Conservation (phyloP, 2,797 vertebrate genomes). For the Dryobates pubescens region DNA sequence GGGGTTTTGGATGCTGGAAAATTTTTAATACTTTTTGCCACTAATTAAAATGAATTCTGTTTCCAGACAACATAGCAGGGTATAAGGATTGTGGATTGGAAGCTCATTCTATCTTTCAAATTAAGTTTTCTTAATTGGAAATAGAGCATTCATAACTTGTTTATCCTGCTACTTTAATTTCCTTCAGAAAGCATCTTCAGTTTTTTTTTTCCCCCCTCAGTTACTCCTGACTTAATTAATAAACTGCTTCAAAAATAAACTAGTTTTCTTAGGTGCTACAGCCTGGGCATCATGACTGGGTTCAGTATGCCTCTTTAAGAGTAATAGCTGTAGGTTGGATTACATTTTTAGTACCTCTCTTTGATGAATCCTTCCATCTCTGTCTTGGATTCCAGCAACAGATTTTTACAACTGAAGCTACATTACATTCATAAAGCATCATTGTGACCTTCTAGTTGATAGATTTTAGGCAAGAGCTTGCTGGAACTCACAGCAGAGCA, state of each 20-base stretch:
- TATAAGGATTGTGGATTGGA: background rate
- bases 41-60: slow-evolving; percentile 3
- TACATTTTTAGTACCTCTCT: background rate
- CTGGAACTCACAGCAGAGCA: slow-evolving; percentile 3
- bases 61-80: background rate
- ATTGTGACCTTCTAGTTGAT: slow-evolving; percentile 16
- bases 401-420: slow-evolving; percentile 24
- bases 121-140: slow-evolving; percentile 48
- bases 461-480: slow-evolving; percentile 32
- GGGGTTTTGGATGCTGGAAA: background rate
- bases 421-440: slow-evolving; percentile 20
- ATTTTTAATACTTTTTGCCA: background rate
- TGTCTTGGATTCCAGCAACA: background rate
- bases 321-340: background rate
- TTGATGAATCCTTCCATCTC: background rate
- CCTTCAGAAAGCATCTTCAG: background rate
- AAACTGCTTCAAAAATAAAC: slow-evolving; percentile 16
- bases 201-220: background rate
- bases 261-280: background rate
- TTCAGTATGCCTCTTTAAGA: slow-evolving; percentile 3
- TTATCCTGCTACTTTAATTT: slow-evolving; percentile 44
- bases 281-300: background rate
- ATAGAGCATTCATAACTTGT: slow-evolving; percentile 16
- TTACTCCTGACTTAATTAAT: slow-evolving; percentile 43
- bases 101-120: slow-evolving; percentile 21